Evolutionary conservation across 2,113 vertebrate genomes (phyloP).

Genomic region (Crotalus tigris): DNA sequence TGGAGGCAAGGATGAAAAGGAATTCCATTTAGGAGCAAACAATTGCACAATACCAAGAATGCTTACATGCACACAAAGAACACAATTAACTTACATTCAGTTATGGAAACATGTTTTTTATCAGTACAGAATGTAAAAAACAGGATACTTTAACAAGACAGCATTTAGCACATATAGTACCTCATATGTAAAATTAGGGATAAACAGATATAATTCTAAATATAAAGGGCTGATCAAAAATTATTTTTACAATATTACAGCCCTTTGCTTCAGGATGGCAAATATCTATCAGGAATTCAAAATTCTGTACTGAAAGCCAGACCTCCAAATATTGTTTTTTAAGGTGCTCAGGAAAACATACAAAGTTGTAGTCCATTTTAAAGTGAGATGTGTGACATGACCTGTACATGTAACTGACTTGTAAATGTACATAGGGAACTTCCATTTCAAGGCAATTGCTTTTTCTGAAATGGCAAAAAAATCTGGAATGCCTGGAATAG

Average conservation of each 20-base stretch:
- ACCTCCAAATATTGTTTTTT: background rate
- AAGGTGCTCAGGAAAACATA: background rate
- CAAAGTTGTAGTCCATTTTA: background rate
- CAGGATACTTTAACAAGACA: background rate
- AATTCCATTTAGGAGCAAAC: background rate
- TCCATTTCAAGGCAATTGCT: background rate
- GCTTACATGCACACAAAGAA: background rate
- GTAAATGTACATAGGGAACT: background rate
- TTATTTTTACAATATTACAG: background rate
- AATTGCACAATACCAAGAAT: background rate
- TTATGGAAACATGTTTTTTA: background rate
- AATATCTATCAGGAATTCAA: background rate
- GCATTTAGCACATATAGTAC: background rate
- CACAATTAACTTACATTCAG: background rate
- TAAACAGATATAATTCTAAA: background rate
- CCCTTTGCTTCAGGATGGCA: background rate
- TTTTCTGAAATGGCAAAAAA: background rate
- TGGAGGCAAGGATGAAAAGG: background rate
- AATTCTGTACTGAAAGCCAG: background rate
- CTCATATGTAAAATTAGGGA: background rate
- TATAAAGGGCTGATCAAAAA: background rate
- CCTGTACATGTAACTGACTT: background rate
- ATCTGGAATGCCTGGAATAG: background rate
- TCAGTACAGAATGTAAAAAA: background rate
- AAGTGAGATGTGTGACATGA: background rate